A percentile compares a stretch with the other conserved stretches of the same genome.
Conservation (phyloP, 2,797 vertebrate species). For the Artibeus lituratus region DNA sequence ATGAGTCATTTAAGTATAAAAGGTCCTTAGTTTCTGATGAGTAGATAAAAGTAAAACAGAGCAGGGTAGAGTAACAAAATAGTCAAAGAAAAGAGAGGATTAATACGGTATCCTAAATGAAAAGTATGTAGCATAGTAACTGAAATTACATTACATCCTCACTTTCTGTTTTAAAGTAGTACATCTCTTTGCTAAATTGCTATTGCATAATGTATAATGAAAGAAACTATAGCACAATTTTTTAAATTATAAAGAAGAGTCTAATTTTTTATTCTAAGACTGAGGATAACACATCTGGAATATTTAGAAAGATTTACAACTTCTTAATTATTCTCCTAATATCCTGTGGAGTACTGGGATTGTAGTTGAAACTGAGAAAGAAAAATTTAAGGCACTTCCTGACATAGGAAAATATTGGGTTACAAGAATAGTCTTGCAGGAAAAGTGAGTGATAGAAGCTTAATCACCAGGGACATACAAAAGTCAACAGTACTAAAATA, state of each 20-base stretch:
- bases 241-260: neutral
- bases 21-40: constrained; percentile 24
- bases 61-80: neutral
- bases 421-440: constrained; percentile 66
- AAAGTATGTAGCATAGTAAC: constrained; percentile 16
- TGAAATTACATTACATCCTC: neutral
- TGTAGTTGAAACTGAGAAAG: constrained; percentile 59
- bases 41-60: constrained; percentile 5
- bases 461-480: constrained; percentile 65
- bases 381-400: constrained; percentile 69
- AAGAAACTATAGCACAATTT: neutral
- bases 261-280: constrained; percentile 8
- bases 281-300: constrained; percentile 26
- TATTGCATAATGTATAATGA: neutral
- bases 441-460: constrained; percentile 62
- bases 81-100: neutral
- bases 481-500: constrained; percentile 72
- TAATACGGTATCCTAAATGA: constrained; percentile 3
- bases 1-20: constrained; percentile 22
- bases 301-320: constrained; percentile 64
- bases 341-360: constrained; percentile 38
- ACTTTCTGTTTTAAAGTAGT: neutral
- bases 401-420: constrained; percentile 70
- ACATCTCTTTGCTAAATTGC: constrained; percentile 16
- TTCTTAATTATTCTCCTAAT: constrained; percentile 61